phyloP scores from a whole-genome alignment of 2,888 invertebrate genomes.

The Eledona agricola region DNA sequence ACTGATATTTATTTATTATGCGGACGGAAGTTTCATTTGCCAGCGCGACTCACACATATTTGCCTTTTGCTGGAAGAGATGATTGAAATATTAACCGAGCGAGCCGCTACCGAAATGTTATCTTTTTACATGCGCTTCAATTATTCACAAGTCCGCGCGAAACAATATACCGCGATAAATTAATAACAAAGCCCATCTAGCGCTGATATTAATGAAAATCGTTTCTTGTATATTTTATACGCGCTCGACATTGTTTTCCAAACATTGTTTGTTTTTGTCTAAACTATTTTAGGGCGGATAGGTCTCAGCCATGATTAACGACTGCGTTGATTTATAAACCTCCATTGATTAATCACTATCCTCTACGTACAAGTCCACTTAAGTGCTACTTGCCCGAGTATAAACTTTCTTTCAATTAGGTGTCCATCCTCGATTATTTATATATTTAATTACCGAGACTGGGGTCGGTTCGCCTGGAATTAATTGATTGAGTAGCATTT shows the following conservation, averaged over 20 bases:
- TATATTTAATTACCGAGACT: slow-evolving; percentile 33
- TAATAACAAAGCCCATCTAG: slow-evolving; percentile 13
- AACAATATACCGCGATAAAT: slow-evolving; percentile 12
- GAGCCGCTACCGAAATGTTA: slow-evolving; percentile 2
- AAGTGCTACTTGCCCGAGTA: slow-evolving; percentile 40
- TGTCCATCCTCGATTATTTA: slow-evolving; percentile 34
- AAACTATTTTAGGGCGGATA: slow-evolving; percentile 37
- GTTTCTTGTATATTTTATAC: slow-evolving; percentile 26
- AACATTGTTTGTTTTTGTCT: slow-evolving; percentile 37
- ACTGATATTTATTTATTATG: slow-evolving; percentile 23
- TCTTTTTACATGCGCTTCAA: slow-evolving; percentile 16
- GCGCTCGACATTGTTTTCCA: slow-evolving; percentile 29
- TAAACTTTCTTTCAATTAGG: slow-evolving; percentile 36
- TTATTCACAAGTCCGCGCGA: slow-evolving; percentile 13
- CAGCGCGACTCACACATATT: slow-evolving; percentile 13
- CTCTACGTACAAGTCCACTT: slow-evolving; percentile 51
- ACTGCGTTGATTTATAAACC: slow-evolving; percentile 56
- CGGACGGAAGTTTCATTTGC: slow-evolving; percentile 15
- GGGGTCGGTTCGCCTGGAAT: too few species aligned
- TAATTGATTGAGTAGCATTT: too few species aligned
- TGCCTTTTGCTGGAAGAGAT: slow-evolving; percentile 4
- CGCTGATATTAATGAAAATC: slow-evolving; percentile 21
- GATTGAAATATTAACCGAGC: slow-evolving; percentile 20
- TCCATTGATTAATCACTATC: slow-evolving; percentile 53
- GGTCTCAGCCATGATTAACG: slow-evolving; percentile 55